Base-by-base conservation (phyloP, 2,888 invertebrate species). In the Globia sparganii region DNA sequence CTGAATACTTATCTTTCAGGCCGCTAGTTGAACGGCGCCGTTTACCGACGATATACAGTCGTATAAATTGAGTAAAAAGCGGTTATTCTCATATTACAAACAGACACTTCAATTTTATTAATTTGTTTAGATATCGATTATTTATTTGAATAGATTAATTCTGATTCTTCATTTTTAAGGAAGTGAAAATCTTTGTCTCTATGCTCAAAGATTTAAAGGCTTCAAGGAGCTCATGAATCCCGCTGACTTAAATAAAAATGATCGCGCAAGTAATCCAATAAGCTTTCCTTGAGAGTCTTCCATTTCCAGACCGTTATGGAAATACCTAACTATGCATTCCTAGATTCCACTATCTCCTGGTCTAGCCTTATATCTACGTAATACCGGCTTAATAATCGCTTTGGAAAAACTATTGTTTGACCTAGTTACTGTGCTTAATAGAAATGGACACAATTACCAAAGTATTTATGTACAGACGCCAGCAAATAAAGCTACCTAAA, bases 241-340 rank as follows among this genome's bases (percentile, higher is more conserved):
- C 2, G 25, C 49, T 64, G 28, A 64, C 21, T 56, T 21, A 62
- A 62, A 5, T 9, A 31, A 72, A 80, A 77, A 37, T 56, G 37
- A 72, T 56, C 31, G n/a, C 28, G 5, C 46, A 66, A 49, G 46
- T 62, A 56, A 56, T 81, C 28, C 40, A 58, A 74, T 81, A 75
- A 81, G 15, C n/a, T 37, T 25, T 46, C 18, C n/a, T 58, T 49
- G 25, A 49, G 53, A 53, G 46, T 40, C 15, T 46, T 46, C 75
- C 31, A n/a, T 68, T 81, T 68, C 21, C 37, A 67, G 46, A 67
- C 56, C 40, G 81, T 75, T 79, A 79, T 75, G 75, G 56, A 67
- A 79, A 79, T 67, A 81, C 43, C 21, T 28, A 4, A 56, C 37
- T 62, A 62, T 25, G 61, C 56, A 62, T 40, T 79, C 62, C 56